Evolutionary conservation across 2,797 vertebrate genomes (phyloP).

Genomic region (Centropyge bicolor): DNA sequence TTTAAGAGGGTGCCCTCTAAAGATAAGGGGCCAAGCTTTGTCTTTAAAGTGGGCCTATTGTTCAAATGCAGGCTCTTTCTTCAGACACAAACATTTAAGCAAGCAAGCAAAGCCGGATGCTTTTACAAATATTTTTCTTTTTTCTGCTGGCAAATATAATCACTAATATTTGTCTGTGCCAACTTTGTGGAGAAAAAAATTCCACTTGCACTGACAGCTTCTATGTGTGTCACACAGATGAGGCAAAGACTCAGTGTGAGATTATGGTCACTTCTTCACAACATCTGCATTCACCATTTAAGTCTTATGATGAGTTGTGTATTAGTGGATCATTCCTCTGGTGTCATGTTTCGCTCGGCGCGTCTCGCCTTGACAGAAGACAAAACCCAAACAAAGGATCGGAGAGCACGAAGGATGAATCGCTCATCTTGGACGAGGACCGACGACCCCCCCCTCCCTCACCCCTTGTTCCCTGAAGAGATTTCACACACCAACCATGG

Average conservation of each 20-base stretch:
- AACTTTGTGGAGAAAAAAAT: slow-evolving; percentile 9
- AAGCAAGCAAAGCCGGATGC: slow-evolving; percentile 61
- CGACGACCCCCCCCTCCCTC: slow-evolving; percentile 8
- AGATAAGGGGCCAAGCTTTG: slow-evolving; percentile 83
- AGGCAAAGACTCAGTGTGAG: background rate
- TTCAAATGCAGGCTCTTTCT: slow-evolving; percentile 62
- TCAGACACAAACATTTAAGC: slow-evolving; percentile 65
- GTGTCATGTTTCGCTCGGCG: slow-evolving; percentile 49
- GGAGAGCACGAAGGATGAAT: slow-evolving; percentile 38
- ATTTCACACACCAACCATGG: slow-evolving; percentile 33
- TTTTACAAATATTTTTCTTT: slow-evolving; percentile 63
- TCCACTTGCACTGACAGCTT: slow-evolving; percentile 9
- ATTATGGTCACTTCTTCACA: slow-evolving; percentile 7
- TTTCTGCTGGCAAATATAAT: slow-evolving; percentile 51
- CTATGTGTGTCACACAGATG: background rate
- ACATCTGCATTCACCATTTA: slow-evolving; percentile 17
- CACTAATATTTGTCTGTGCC: slow-evolving; percentile 43
- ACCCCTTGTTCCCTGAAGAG: slow-evolving; percentile 21
- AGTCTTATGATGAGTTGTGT: background rate
- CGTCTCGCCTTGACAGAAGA: slow-evolving; percentile 40
- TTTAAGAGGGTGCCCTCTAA: slow-evolving; percentile 74
- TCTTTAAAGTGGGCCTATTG: slow-evolving; percentile 77
- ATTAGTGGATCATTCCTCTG: slow-evolving; percentile 10
- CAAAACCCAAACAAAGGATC: slow-evolving; percentile 58
- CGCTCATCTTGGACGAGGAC: slow-evolving; percentile 39